Evolutionary conservation across 2,113 vertebrate genomes (phyloP).

Genomic region (Heterocephalus glaber): DNA sequence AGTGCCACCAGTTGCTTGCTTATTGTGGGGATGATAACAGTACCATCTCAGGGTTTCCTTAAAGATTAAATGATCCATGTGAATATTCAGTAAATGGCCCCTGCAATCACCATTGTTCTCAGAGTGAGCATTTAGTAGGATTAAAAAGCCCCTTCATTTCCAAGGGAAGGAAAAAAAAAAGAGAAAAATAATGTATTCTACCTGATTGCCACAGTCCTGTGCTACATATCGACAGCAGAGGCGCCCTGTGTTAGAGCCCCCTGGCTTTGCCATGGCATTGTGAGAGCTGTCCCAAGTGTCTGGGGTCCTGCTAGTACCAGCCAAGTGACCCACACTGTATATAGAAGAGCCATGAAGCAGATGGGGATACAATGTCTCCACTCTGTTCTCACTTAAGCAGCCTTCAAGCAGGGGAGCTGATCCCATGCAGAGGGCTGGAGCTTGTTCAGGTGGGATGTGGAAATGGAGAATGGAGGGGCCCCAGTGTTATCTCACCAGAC

Average conservation of each 20-base stretch:
- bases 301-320: not conserved
- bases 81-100: not conserved
- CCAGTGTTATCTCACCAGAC: not conserved
- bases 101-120: not conserved
- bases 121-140: not conserved
- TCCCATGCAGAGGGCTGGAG: not conserved
- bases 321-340: not conserved
- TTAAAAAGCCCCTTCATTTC: not conserved
- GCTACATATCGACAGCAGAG: not conserved
- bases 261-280: not conserved
- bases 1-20: not conserved
- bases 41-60: not conserved
- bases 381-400: slow-evolving; percentile 2
- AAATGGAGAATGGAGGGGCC: not conserved
- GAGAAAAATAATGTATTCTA: not conserved
- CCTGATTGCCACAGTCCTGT: not conserved
- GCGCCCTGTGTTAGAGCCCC: not conserved
- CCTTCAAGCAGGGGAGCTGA: not conserved
- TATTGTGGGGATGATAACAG: not conserved
- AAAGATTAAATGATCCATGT: not conserved
- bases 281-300: not conserved
- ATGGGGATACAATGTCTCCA: not conserved
- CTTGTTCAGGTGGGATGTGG: not conserved
- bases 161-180: no score
- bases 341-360: not conserved